A percentile compares a stretch with the other conserved stretches of the same genome.
Conservation (phyloP, 2,888 invertebrate genomes). For the Mythimna ferrago region DNA sequence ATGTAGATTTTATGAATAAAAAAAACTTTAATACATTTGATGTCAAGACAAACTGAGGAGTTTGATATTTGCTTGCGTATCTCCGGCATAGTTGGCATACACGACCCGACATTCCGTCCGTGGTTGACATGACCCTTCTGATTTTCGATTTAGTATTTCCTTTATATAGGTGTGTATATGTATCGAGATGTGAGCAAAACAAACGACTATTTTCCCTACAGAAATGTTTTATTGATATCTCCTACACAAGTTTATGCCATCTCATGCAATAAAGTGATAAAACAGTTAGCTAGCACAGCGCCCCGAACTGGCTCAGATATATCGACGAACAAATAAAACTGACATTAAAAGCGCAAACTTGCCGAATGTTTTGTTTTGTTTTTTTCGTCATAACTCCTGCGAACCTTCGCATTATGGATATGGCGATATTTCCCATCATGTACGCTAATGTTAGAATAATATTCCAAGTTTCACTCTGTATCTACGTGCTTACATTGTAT, state of each 20-base stretch:
- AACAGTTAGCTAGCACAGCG: conserved; percentile 87
- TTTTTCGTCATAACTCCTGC: conserved; percentile 78
- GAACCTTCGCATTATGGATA: conserved; percentile 69
- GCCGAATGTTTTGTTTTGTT: conserved; percentile 84
- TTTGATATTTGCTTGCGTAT: conserved; percentile 47
- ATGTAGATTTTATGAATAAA: conserved; percentile 40
- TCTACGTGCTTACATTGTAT: conserved; percentile 17
- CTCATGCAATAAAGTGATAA: conserved; percentile 90
- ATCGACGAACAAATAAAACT: conserved; percentile 88
- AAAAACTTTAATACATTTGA: conserved; percentile 40
- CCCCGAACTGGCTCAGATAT: conserved; percentile 84
- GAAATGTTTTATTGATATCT: conserved; percentile 84
- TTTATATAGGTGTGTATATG: conserved; percentile 18
- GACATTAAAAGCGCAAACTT: conserved; percentile 86
- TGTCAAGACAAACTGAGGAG: conserved; percentile 18
- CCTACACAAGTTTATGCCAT: conserved; percentile 86
- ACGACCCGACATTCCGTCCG: conserved; percentile 43
- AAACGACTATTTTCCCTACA: conserved; percentile 75
- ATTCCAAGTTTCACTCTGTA: conserved; percentile 45
- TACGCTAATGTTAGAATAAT: conserved; percentile 65
- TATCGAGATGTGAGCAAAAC: conserved; percentile 53
- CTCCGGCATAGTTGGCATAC: conserved; percentile 40
- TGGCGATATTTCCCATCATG: conserved; percentile 68
- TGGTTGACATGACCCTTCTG: conserved; percentile 46
- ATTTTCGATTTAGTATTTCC: conserved; percentile 49